Conservation (phyloP, 1,140 invertebrate genomes). For the Drosophila oshimai region DNA sequence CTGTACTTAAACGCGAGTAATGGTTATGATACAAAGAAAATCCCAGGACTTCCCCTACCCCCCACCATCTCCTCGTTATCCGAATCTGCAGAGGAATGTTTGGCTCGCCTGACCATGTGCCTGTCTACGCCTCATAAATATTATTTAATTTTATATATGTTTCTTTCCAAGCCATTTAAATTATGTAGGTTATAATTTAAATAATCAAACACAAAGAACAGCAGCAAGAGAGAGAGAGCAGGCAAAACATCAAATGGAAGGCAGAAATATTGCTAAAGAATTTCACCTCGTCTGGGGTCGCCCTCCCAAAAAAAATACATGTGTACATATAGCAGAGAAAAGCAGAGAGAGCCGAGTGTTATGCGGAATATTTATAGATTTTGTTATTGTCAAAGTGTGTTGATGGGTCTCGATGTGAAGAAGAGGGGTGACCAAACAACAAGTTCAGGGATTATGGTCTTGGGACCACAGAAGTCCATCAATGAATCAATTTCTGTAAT, state of each 20-base stretch:
- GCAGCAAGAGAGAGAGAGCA: neutral
- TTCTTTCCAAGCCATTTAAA: slow-evolving; percentile 73
- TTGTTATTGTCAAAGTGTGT: slow-evolving; percentile 60
- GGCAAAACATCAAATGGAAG: slow-evolving; percentile 58
- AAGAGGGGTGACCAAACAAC: slow-evolving; percentile 9
- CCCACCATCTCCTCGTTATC: slow-evolving; percentile 3
- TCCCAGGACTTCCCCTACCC: slow-evolving; percentile 5
- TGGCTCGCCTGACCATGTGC: slow-evolving; percentile 67
- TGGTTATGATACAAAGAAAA: slow-evolving; percentile 28
- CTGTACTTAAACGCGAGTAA: slow-evolving; percentile 9
- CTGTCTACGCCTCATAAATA: slow-evolving; percentile 76
- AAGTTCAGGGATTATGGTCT: slow-evolving; percentile 41
- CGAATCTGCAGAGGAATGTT: slow-evolving; percentile 31
- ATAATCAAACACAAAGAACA: slow-evolving; percentile 53
- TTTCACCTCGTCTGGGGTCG: slow-evolving; percentile 76
- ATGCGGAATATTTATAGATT: slow-evolving; percentile 67
- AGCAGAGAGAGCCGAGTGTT: slow-evolving; percentile 17
- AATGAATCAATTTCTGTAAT: slow-evolving; percentile 38
- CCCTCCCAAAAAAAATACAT: slow-evolving; percentile 42
- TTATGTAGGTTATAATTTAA: slow-evolving; percentile 80
- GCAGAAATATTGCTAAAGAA: slow-evolving; percentile 62
- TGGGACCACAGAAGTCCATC: slow-evolving; percentile 14
- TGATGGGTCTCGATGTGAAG: slow-evolving; percentile 13
- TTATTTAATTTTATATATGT: slow-evolving; percentile 77
- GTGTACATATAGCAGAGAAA: slow-evolving; percentile 5